Evolutionary conservation across 2,113 vertebrate genomes (phyloP).

Genomic region (Taxidea taxus): DNA sequence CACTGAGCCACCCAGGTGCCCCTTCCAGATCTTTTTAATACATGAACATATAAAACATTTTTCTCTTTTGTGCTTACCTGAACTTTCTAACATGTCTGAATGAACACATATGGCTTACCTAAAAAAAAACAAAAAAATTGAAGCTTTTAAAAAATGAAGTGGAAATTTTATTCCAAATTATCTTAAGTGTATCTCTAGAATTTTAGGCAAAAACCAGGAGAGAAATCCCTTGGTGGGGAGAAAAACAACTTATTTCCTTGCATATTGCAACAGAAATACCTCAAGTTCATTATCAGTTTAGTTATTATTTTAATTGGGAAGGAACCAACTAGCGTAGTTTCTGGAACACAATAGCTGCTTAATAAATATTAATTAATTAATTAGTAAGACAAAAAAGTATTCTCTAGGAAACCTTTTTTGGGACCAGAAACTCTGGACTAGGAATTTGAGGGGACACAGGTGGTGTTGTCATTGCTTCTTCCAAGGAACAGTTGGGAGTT

Average conservation of each 20-base stretch:
- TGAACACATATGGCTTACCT: background rate
- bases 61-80: background rate
- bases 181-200: background rate
- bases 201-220: background rate
- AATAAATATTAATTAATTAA: slow-evolving; percentile 65
- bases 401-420: slow-evolving; percentile 42
- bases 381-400: slow-evolving; percentile 18
- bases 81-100: background rate
- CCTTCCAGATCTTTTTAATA: background rate
- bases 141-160: background rate
- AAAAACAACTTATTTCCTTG: background rate
- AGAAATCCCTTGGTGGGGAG: background rate
- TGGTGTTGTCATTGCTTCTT: slow-evolving; percentile 53
- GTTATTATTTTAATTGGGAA: background rate
- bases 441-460: slow-evolving; percentile 52
- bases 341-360: slow-evolving; percentile 56
- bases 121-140: background rate
- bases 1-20: too few relatives aligned
- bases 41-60: background rate
- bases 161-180: background rate
- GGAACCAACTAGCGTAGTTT: background rate
- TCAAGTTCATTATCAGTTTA: background rate
- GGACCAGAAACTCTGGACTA: background rate
- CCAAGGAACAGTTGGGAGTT: slow-evolving; percentile 65
- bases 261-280: slow-evolving; percentile 9